Percentiles rank a stretch among this genome's conserved stretches.
Evolutionary conservation across 2,113 vertebrate genomes (phyloP).

Genomic region (Sander vitreus): DNA sequence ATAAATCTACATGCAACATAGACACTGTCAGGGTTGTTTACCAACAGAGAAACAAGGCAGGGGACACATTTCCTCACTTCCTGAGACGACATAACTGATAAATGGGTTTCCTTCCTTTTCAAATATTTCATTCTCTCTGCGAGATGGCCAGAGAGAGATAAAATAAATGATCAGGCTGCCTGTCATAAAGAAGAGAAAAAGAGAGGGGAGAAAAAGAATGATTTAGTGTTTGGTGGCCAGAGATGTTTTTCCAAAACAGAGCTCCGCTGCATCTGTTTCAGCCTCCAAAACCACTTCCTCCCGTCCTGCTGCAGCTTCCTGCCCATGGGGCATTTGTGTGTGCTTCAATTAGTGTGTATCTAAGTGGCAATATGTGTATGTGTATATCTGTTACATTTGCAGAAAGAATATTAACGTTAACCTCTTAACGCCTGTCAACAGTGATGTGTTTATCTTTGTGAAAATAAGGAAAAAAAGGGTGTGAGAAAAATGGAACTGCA

Average conservation of each 20-base stretch:
- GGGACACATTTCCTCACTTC: constrained; percentile 35
- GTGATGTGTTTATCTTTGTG: constrained; percentile 18
- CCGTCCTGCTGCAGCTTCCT: constrained; percentile 61
- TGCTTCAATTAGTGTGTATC: not conserved
- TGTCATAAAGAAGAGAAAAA: constrained; percentile 39
- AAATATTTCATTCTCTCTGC: constrained; percentile 46
- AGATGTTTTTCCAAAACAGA: constrained; percentile 44
- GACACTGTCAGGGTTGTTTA: constrained; percentile 44
- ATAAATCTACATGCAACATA: constrained; percentile 22
- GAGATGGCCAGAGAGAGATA: constrained; percentile 27
- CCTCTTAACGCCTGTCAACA: constrained; percentile 23
- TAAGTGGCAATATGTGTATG: constrained; percentile 3
- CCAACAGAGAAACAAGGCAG: constrained; percentile 31
- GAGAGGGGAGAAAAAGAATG: constrained; percentile 34
- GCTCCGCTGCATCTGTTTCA: constrained; percentile 50
- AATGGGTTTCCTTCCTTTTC: constrained; percentile 28
- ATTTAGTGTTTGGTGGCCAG: constrained; percentile 45
- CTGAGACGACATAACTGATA: constrained; percentile 52
- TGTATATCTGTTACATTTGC: constrained; percentile 16
- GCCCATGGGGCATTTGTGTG: constrained; percentile 45
- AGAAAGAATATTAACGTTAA: constrained; percentile 19
- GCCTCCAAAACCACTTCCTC: constrained; percentile 59
- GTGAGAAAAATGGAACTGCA: not conserved
- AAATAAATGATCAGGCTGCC: constrained; percentile 44
- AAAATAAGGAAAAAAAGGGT: not conserved